phyloP scores from a whole-genome alignment of 2,113 vertebrate species.

The Hypanus sabinus region DNA sequence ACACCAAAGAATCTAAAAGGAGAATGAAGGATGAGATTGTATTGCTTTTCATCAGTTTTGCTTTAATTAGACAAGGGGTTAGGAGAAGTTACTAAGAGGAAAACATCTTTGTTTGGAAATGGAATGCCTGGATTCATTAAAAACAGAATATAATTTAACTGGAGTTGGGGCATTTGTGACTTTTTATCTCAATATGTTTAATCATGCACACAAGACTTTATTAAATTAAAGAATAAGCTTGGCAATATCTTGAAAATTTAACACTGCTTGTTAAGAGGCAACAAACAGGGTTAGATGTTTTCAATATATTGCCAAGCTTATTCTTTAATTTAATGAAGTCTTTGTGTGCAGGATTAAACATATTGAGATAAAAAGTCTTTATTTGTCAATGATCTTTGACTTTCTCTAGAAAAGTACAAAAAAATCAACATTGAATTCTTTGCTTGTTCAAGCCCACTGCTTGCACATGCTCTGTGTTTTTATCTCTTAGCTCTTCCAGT shows the following conservation, averaged over 20 bases:
- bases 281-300: background rate
- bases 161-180: background rate
- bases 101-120: background rate
- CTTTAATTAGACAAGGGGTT: background rate
- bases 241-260: background rate
- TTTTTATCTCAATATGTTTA: background rate
- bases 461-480: too few species aligned
- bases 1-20: background rate
- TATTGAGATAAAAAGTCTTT: background rate
- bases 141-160: background rate
- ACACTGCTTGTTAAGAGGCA: background rate
- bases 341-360: background rate
- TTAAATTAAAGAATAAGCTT: background rate
- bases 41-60: background rate
- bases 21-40: background rate
- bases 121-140: background rate
- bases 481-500: too few species aligned
- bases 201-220: background rate
- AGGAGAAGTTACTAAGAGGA: background rate
- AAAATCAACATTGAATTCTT: background rate
- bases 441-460: too few species aligned
- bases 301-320: background rate
- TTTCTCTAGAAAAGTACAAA: constrained; percentile 1
- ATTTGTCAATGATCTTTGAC: background rate
- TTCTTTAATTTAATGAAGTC: constrained; percentile 5